Percentiles rank a stretch among this genome's conserved stretches.
phyloP scores from a whole-genome alignment of 2,797 vertebrate genomes.

The Diplodus puntazzo region DNA sequence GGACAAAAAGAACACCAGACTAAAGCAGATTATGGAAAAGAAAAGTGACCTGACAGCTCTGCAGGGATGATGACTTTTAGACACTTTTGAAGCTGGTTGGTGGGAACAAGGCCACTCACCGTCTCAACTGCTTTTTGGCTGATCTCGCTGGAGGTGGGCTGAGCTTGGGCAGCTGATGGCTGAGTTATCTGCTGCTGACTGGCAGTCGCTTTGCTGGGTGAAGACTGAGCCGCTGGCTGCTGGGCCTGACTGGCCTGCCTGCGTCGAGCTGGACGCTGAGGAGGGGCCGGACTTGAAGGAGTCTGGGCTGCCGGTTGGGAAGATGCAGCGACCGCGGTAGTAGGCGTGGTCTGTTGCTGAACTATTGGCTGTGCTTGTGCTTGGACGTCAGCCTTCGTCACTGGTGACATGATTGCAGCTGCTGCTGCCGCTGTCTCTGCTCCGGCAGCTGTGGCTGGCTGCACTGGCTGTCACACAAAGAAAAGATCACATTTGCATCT shows the following conservation, averaged over 20 bases:
- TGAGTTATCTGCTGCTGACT: constrained; percentile 58
- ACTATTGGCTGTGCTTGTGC: constrained; percentile 70
- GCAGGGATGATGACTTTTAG: constrained; percentile 1
- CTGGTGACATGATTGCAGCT: constrained; percentile 70
- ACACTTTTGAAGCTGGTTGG: constrained; percentile 8
- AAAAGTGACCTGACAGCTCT: neutral
- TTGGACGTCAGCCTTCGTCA: constrained; percentile 71
- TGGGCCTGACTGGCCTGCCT: constrained; percentile 71
- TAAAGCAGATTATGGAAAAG: neutral
- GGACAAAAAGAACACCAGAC: neutral
- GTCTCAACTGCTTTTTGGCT: constrained; percentile 67
- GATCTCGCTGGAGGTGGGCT: constrained; percentile 51
- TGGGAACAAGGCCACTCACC: constrained; percentile 53
- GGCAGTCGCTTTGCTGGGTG: constrained; percentile 57
- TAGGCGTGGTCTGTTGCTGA: constrained; percentile 66
- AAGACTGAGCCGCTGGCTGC: constrained; percentile 56
- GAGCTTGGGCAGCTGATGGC: constrained; percentile 50
- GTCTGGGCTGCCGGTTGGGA: constrained; percentile 74
- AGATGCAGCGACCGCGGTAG: constrained; percentile 47
- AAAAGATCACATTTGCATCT: constrained; percentile 37
- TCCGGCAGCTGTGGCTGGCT: constrained; percentile 78
- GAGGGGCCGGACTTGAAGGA: constrained; percentile 83
- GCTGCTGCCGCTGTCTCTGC: constrained; percentile 73
- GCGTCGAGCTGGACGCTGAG: constrained; percentile 85
- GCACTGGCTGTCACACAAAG: constrained; percentile 66